Evolutionary conservation across 2,888 invertebrate species (phyloP), one percentile per base, ranked within the genome.

Genomic region (Dorcus parallelipipedus): DNA sequence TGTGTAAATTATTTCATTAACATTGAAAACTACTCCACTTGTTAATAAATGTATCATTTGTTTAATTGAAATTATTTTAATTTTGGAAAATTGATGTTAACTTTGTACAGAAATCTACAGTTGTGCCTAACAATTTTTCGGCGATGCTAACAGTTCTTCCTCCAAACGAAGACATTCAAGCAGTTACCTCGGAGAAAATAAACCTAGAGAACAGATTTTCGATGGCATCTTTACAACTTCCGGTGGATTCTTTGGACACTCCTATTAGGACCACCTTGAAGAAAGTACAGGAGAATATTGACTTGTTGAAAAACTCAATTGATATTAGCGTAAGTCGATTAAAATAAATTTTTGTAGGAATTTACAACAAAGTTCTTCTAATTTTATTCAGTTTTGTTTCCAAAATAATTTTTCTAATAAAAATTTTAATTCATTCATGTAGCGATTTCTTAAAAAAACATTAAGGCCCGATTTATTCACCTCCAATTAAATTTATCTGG

Each of bases 101-200:
- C 20, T 17, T 33, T 26, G 14, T 47, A 7, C 23, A 33, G 38
- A 45, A n/a, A n/a, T 47, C 9, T 14, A 20, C 20, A 9, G 14
- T n/a, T 14, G 38, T 39, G 10, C 54, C 54, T 10, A 10, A 10
- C 7, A 33, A 23, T 9, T 47, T 54, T 14, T 47, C 54, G 4
- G 54, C 45, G 20, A 48, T 48, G n/a, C 10, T 54, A 8, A 54
- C 54, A 45, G 48, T 54, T 14, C n/a, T 54, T 9, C 54, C 54
- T 38, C 54, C 54, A 14, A 54, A 54, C 45, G 45, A 54, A 38
- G 45, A 54, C 26, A 47, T 45, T 7, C 38, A 38, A 9, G n/a
- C 39, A 1, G 23, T 45, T 7, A 45, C n/a, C 10, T 45, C 54
- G 3, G 14, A 45, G 9, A 38, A 45, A 14, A 54, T 54, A 20